Evolutionary conservation across 2,888 invertebrate species (phyloP), one percentile per base, ranked within the genome.

Genomic region (Charanyca ferruginea): DNA sequence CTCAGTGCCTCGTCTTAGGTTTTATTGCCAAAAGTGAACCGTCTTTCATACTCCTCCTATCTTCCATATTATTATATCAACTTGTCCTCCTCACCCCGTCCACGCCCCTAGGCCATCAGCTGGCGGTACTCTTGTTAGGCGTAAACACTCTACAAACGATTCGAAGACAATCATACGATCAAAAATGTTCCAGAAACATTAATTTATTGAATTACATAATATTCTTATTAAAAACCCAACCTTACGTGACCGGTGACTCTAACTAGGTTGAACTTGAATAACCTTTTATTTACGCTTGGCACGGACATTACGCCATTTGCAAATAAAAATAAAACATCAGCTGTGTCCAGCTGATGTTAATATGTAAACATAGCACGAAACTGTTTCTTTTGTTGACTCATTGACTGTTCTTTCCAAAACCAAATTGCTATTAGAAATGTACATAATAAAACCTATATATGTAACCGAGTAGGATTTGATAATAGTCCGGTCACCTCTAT

Each of bases 311-410:
- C 38, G 35, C 25, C 22, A 55, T 72, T 62, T 62, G 22, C 35
- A 62, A 77, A 62, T 71, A 62, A 71, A 77, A 71, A 62, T 54
- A 71, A 72, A 54, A 75, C 55, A 42, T 67, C 77, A 53, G 32
- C 53, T 70, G 53, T 54, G 7, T 28, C 49, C 48, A n/a, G n/a
- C n/a, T n/a, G n/a, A n/a, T 28, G 18, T 18, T 55, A 51, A 51
- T 38, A 22, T 42, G 38, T 47, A 68, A 71, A 61, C 32, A 70
- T 23, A 20, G 3, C 44, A 28, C 42, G 13, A 32, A 66, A 45
- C 41, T n/a, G 66, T 74, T 48, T 66, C 5, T 48, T 25, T 74
- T 23, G 11, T 35, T 28, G n/a, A 38, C 13, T 35, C 18, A n/a
- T 61, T 28, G 20, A 0, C 28, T 58, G 28, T 18, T 35, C 18